Percentiles rank a stretch among this genome's conserved stretches.
Conservation (phyloP, 2,113 vertebrate species). For the Labeo catla region DNA sequence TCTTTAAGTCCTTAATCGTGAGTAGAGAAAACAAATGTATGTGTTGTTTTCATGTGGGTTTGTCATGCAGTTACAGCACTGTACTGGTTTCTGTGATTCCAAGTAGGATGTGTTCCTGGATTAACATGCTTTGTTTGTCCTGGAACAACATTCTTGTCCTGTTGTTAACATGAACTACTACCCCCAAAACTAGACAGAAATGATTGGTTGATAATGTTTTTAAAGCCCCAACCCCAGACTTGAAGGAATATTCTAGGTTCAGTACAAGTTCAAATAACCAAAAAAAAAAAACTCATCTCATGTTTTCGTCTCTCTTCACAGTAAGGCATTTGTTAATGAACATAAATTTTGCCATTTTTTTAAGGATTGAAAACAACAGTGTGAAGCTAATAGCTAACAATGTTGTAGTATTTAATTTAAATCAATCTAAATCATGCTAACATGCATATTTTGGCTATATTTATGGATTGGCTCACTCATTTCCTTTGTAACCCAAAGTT, state of each 20-base stretch:
- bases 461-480: background rate
- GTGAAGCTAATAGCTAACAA: background rate
- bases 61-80: conserved; percentile 61
- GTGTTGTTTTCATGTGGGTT: conserved; percentile 69
- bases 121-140: conserved; percentile 12
- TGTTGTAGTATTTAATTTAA: background rate
- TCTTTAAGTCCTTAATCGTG: conserved; percentile 70
- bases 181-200: background rate
- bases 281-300: background rate
- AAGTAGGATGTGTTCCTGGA: background rate
- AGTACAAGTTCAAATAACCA: background rate
- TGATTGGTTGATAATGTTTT: background rate
- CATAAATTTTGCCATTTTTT: background rate
- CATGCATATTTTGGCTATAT: no score
- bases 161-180: background rate
- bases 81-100: background rate
- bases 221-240: background rate
- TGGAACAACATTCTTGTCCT: background rate
- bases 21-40: conserved; percentile 65
- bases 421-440: background rate
- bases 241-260: background rate
- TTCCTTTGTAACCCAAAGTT: background rate
- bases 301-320: background rate
- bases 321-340: background rate
- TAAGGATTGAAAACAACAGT: background rate